These are phyloP conservation scores for Melieria omissa DNA, from an alignment of 2,888 invertebrate genomes.

Conservation along the genomic window DNA sequence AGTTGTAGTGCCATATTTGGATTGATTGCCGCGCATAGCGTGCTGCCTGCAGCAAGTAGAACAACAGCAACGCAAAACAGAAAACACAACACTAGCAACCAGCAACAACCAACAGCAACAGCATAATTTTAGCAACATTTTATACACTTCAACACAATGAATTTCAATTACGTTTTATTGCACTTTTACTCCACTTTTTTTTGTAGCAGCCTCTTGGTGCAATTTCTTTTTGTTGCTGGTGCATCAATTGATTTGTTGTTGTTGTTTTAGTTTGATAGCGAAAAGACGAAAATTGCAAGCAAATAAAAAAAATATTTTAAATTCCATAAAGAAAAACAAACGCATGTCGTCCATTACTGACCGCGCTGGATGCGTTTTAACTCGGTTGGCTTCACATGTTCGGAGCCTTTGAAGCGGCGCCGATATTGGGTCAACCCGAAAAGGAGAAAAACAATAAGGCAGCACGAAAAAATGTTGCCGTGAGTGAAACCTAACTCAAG, in stretches of 20 bases:
- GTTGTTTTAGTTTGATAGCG: constrained; percentile 27
- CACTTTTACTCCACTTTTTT: constrained; percentile 30
- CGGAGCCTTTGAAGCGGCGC: constrained; percentile 42
- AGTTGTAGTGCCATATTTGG: background rate
- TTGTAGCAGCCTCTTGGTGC: constrained; percentile 6
- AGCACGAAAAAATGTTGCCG: background rate
- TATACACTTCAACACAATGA: constrained; percentile 58
- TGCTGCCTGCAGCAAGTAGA: background rate
- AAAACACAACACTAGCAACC: background rate
- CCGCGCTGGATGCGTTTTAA: constrained; percentile 5
- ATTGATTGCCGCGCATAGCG: constrained; percentile 5
- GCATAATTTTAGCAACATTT: constrained; percentile 46
- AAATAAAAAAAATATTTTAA: constrained; percentile 3
- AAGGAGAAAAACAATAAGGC: constrained; percentile 1
- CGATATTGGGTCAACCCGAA: constrained; percentile 44
- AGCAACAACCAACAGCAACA: constrained; percentile 29
- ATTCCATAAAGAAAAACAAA: constrained; percentile 28
- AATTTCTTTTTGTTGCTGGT: constrained; percentile 10
- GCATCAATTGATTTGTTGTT: constrained; percentile 36
- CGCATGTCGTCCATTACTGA: background rate
- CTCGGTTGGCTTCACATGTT: background rate
- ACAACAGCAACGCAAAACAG: background rate
- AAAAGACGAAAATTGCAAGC: background rate
- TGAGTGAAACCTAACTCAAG: constrained; percentile 1
- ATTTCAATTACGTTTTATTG: constrained; percentile 56